Evolutionary conservation across 2,113 vertebrate species (phyloP), one percentile per base, ranked within the genome.

Genomic region (Microcebus jonahi): DNA sequence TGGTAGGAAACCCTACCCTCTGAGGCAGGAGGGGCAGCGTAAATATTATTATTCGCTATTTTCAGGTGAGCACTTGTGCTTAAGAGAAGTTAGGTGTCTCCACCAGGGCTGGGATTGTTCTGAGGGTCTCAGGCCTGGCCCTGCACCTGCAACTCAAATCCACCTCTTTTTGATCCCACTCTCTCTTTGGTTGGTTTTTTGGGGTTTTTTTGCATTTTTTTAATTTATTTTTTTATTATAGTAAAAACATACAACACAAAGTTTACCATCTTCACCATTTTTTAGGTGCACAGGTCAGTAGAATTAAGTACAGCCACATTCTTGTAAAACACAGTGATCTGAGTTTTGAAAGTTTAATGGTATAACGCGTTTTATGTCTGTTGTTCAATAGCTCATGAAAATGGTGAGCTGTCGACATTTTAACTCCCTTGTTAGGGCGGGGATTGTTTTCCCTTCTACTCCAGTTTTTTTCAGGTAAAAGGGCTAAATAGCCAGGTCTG

Each of bases 391-490:
- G 31, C 39, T 84, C n/a, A 45, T 67, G 88, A 93, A 80, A 83
- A 95, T 29, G 10, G 34, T 45, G 45, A 70, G 25, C 18, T 68
- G 86, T 71, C 90, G 88, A 84, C 9, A 73, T 65, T 73, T 65
- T 45, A 86, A 48, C 50, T 55, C 68, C 36, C 39, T 89, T 59
- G 11, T 29, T 59, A 34, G 67, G 61, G 77, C 65, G 65, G 65
- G 65, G 21, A 71, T 61, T 90, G 29, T 70, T 94, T 91, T 59
- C 53, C 81, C 61, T 91, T 93, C 61, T 67, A 18, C 39, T 79
- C 18, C 65, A 75, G 55, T 83, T 96, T 96, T 96, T 96, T 59
- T 75, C 89, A 87, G 21, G 59, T 86, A 76, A 92, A 81, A 75
- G 81, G 18, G 27, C 57, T 29, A 57, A 88, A 39, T 27, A 34